Conservation (phyloP, 2,888 invertebrate species). For the Macrosiphum euphorbiae region DNA sequence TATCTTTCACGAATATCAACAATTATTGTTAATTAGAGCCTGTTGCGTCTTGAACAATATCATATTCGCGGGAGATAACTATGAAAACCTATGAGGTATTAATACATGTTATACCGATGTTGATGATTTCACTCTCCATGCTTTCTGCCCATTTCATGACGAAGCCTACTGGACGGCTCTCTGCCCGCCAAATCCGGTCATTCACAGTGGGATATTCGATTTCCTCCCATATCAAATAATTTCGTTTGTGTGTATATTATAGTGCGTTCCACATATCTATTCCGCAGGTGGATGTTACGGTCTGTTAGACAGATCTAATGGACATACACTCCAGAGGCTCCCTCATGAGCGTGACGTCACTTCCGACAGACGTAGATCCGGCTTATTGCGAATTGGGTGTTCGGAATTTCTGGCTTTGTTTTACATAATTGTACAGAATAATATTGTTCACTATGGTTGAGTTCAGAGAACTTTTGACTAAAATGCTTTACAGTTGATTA, state of each 20-base stretch:
- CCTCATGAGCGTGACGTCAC: conserved; percentile 44
- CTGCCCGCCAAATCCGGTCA: not conserved
- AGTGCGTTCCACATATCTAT: conserved; percentile 47
- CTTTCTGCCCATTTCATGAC: conserved; percentile 16
- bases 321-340: conserved; percentile 11
- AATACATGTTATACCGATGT: not conserved
- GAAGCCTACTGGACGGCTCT: not conserved
- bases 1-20: not conserved
- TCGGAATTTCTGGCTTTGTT: conserved; percentile 36
- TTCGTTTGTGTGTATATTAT: not conserved
- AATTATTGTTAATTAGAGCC: conserved; percentile 43
- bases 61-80: conserved; percentile 1
- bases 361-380: conserved; percentile 57
- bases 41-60: conserved; percentile 38
- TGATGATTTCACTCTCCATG: conserved; percentile 50
- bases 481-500: not conserved
- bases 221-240: conserved; percentile 39
- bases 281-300: conserved; percentile 61
- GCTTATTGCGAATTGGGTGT: conserved; percentile 50
- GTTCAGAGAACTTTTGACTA: not conserved
- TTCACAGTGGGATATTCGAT: conserved; percentile 20
- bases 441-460: not conserved
- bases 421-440: conserved; percentile 13
- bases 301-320: conserved; percentile 44
- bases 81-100: not conserved